Percentiles rank a stretch among this genome's conserved stretches.
Evolutionary conservation across 2,797 vertebrate genomes (phyloP).

Genomic region (Arrhamphus sclerolepis): DNA sequence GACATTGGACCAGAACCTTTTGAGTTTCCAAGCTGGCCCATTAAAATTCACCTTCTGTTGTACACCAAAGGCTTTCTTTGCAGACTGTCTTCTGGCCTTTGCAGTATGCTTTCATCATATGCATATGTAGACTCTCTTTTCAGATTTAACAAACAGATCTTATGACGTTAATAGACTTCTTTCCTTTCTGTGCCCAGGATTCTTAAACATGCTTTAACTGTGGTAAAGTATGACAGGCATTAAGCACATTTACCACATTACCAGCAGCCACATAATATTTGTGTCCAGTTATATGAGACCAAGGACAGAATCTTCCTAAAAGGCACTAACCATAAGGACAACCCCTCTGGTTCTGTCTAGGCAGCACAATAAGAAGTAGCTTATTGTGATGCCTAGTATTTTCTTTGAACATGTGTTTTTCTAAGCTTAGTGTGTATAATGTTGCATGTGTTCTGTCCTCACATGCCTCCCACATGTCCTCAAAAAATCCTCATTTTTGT

Average conservation of each 20-base stretch:
- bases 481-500: conserved; percentile 41
- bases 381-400: neutral
- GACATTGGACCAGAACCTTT: neutral
- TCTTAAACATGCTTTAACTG: conserved; percentile 7
- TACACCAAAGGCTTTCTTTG: neutral
- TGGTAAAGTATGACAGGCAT: conserved; percentile 9
- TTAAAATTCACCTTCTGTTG: neutral
- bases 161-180: neutral
- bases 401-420: conserved; percentile 6
- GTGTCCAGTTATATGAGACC: conserved; percentile 4
- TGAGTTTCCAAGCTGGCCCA: neutral
- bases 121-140: neutral
- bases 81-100: conserved; percentile 8
- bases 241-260: neutral
- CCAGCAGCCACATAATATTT: neutral
- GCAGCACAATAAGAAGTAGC: neutral
- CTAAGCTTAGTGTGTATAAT: neutral
- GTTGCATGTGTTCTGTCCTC: conserved; percentile 8
- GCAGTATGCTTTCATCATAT: conserved; percentile 3
- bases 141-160: neutral
- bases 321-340: conserved; percentile 14
- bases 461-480: conserved; percentile 26
- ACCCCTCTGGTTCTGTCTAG: neutral
- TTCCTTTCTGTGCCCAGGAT: neutral
- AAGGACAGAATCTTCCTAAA: conserved; percentile 7